Conservation (phyloP, 37 sponge, comb jelly and placozoan genomes). For the Oscarella lobularis region DNA sequence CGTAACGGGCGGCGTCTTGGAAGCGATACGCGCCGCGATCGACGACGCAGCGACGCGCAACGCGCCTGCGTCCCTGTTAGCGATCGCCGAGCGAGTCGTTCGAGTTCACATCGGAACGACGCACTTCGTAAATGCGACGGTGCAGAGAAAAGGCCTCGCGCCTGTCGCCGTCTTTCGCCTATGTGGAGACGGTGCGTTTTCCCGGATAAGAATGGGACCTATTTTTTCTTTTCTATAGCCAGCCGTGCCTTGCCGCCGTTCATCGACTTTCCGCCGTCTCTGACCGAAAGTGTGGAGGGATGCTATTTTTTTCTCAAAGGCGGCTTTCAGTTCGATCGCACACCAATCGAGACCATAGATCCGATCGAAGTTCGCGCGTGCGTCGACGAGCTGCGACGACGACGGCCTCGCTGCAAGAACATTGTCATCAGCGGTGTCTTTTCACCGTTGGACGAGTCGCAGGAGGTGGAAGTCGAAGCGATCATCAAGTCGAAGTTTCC, state of each 20-base stretch:
- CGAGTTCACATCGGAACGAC: constrained; percentile 77
- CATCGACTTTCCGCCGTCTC: constrained; percentile 38
- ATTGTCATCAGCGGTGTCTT: constrained; percentile 62
- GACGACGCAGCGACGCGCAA: neutral
- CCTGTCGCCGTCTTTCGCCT: constrained; percentile 54
- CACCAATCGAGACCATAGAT: constrained; percentile 5
- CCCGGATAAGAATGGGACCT: neutral
- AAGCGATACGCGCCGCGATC: constrained; percentile 31
- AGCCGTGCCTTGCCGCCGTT: constrained; percentile 60
- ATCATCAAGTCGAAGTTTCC: constrained; percentile 25
- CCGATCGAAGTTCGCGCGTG: constrained; percentile 19
- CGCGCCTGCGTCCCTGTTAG: neutral
- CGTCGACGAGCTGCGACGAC: neutral
- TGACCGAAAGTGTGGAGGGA: constrained; percentile 17
- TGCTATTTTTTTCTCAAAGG: constrained; percentile 34
- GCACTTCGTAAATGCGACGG: constrained; percentile 69
- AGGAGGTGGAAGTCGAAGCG: constrained; percentile 32
- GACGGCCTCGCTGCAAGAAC: constrained; percentile 24
- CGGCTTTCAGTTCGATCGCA: constrained; percentile 46
- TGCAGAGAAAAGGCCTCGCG: constrained; percentile 31
- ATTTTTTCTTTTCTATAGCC: constrained; percentile 8
- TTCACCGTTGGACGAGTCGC: constrained; percentile 34
- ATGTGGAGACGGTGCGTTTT: constrained; percentile 23
- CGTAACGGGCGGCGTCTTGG: constrained; percentile 35
- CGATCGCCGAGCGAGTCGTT: constrained; percentile 4